phyloP scores from a whole-genome alignment of 2,113 vertebrate genomes.

The Pseudorasbora parva region DNA sequence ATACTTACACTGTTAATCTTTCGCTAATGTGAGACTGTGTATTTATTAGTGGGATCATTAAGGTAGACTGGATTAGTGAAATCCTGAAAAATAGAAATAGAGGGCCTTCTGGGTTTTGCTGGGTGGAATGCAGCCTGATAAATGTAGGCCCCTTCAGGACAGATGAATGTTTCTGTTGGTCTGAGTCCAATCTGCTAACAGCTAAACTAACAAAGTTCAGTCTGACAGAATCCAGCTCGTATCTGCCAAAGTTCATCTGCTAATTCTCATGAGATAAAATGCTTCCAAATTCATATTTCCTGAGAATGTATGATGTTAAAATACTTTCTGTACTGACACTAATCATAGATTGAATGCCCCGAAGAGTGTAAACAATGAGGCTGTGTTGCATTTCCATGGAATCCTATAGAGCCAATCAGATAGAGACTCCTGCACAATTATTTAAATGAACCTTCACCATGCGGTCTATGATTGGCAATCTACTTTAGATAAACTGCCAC shows the following conservation, averaged over 20 bases:
- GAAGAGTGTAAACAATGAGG: not conserved
- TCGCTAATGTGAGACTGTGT: not conserved
- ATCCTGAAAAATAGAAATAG: conserved; percentile 15
- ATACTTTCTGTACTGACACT: not conserved
- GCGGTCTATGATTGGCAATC: not conserved
- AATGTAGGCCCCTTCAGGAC: not conserved
- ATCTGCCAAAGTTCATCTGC: not conserved
- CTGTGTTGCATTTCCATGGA: not conserved
- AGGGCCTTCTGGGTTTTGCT: not conserved
- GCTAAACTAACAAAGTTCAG: conserved; percentile 2
- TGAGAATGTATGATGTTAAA: not conserved
- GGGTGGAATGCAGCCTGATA: conserved; percentile 21
- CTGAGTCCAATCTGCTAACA: not conserved
- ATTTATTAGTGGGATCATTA: conserved; percentile 4
- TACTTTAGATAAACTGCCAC: not conserved
- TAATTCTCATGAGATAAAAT: not conserved
- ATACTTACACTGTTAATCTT: not conserved
- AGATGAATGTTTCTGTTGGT: conserved; percentile 19
- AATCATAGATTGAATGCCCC: not conserved
- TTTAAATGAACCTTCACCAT: not conserved
- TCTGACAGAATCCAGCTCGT: not conserved
- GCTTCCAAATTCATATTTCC: not conserved
- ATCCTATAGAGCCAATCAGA: not conserved
- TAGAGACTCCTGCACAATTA: not conserved
- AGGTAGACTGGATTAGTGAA: not conserved